Conservation (phyloP, 2,797 vertebrate genomes). For the Clarias fuscus region DNA sequence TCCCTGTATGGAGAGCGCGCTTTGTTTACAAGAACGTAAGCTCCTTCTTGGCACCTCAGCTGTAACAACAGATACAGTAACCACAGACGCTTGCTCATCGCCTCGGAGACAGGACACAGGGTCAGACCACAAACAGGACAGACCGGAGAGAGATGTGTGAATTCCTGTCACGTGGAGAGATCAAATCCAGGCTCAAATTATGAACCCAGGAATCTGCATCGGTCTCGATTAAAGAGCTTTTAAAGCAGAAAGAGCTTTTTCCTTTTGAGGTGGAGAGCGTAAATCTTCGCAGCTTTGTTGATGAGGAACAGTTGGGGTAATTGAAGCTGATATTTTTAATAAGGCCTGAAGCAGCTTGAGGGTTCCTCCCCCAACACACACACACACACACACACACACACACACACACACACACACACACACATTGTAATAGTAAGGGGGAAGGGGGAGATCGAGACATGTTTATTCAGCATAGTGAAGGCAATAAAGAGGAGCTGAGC, state of each 20-base stretch:
- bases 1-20: conserved; percentile 50
- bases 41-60: conserved; percentile 54
- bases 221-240: background rate
- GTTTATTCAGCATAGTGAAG: conserved; percentile 74
- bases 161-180: conserved; percentile 17
- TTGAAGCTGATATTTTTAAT: conserved; percentile 70
- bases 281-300: background rate
- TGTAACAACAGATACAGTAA: conserved; percentile 60
- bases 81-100: conserved; percentile 53
- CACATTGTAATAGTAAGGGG: conserved; percentile 60
- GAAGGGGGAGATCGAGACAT: conserved; percentile 67
- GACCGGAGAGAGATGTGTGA: conserved; percentile 47
- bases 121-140: conserved; percentile 51
- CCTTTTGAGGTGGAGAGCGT: background rate
- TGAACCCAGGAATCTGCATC: background rate
- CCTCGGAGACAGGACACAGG: conserved; percentile 50
- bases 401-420: no score
- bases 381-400: conserved; percentile 38
- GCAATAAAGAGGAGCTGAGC: conserved; percentile 75
- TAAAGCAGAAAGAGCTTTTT: background rate
- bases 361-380: conserved; percentile 60
- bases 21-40: conserved; percentile 56
- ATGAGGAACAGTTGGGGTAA: conserved; percentile 73
- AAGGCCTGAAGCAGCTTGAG: conserved; percentile 73
- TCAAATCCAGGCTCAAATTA: background rate